Evolutionary conservation across 2,888 invertebrate genomes (phyloP).

Genomic region (Calliopum simillimum): DNA sequence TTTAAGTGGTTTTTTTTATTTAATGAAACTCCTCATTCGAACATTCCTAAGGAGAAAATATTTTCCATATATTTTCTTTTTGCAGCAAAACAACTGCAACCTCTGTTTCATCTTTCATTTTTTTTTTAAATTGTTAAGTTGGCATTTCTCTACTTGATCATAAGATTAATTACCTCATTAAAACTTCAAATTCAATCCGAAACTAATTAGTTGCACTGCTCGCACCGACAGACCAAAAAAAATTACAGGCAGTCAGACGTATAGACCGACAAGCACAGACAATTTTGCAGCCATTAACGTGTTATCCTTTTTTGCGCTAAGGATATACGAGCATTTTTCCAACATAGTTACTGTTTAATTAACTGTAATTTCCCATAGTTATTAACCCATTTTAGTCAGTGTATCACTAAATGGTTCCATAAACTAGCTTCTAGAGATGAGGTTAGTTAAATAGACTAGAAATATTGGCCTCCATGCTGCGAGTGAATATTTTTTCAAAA

Average conservation of each 20-base stretch:
- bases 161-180: slow-evolving; percentile 29
- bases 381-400: background rate
- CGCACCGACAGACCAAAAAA: background rate
- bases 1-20: no score
- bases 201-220: slow-evolving; percentile 22
- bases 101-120: no score
- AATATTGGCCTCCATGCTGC: no score
- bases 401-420: no score
- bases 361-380: background rate
- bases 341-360: background rate
- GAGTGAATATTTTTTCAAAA: no score
- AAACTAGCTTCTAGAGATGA: no score
- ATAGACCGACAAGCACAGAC: background rate
- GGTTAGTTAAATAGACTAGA: no score
- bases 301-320: background rate
- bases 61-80: no score
- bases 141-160: background rate
- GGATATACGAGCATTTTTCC: background rate
- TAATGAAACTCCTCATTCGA: no score
- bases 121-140: background rate
- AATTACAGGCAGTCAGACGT: background rate
- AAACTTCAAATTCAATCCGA: slow-evolving; percentile 27
- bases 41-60: no score
- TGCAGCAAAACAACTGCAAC: no score
- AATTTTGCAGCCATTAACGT: background rate